Evolutionary conservation across 2,797 vertebrate genomes (phyloP).

Genomic region (Xenops minutus): DNA sequence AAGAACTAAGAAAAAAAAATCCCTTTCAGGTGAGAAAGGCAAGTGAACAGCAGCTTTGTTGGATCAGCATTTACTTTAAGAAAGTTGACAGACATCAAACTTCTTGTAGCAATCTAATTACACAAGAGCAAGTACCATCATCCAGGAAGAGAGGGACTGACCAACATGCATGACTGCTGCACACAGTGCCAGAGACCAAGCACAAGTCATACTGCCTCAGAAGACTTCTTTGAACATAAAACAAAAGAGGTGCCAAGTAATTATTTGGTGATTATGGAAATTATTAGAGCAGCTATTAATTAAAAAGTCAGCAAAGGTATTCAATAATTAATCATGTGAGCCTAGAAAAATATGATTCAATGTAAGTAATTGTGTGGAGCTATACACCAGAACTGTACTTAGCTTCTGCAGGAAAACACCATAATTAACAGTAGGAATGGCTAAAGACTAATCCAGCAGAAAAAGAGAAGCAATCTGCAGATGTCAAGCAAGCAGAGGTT

Average conservation of each 20-base stretch:
- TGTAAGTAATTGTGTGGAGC: not conserved
- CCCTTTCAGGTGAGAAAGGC: not conserved
- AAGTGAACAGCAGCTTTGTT: conserved; percentile 23
- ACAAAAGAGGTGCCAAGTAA: not conserved
- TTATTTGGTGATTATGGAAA: not conserved
- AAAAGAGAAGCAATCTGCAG: not conserved
- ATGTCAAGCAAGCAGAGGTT: not conserved
- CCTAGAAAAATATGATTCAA: not conserved
- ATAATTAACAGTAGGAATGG: not conserved
- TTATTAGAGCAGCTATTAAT: conserved; percentile 9
- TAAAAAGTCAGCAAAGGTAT: not conserved
- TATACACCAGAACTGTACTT: not conserved
- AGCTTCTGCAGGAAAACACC: not conserved
- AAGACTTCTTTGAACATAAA: not conserved
- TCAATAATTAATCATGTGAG: not conserved
- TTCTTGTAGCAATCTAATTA: not conserved
- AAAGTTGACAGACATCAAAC: conserved; percentile 18
- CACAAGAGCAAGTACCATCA: not conserved
- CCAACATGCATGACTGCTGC: not conserved
- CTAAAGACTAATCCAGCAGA: not conserved
- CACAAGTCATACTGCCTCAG: not conserved
- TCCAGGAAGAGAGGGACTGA: not conserved
- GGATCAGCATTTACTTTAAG: conserved; percentile 36
- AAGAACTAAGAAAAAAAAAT: not conserved
- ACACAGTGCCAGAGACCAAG: not conserved